Evolutionary conservation across 2,113 vertebrate genomes (phyloP), one percentile per base, ranked within the genome.

Genomic region (Ramphastos sulfuratus): DNA sequence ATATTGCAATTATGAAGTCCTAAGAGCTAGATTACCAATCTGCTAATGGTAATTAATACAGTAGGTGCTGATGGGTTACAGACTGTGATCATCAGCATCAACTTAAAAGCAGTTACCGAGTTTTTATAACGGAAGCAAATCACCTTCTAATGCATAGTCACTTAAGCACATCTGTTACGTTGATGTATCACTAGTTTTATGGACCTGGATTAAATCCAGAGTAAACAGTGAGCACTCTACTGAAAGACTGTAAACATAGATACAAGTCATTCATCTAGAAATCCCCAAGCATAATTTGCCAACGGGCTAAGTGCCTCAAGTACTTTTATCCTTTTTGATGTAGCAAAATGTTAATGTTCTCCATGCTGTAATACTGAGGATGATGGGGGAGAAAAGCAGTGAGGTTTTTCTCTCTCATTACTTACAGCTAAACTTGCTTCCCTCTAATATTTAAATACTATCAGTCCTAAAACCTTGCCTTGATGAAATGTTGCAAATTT

Each of bases 161-260:
- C 85, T 93, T 96, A 82, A 89, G 91, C 92, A 73, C 87, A 74
- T 94, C 85, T 91, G 91, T 82, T 90, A 33, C 28, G 4, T 82
- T 93, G 94, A 95, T 94, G 61, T 94, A 94, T 93, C 93, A 74
- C 83, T 96, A 72, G 84, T 96, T 97, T 96, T 92, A 96, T 93
- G 85, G 84, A 56, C 72, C 94, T 97, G 95, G 94, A 97, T 96
- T 97, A 95, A 96, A 96, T 97, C 96, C 94, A 97, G 84, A 94
- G 92, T 95, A 97, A 97, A 97, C 87, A 95, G 73, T 78, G 90
- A 93, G 88, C 78, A 74, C 91, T 96, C 65, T 59, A 67, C 88
- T 90, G 96, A 91, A 92, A 94, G 91, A 77, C 92, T 87, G 79
- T 94, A 91, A 87, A 90, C 94, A 97, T 1, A 78, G 78, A 85